phyloP scores from a whole-genome alignment of 53 echinoderm and acorn worm species.

The Stichopus horrens region DNA sequence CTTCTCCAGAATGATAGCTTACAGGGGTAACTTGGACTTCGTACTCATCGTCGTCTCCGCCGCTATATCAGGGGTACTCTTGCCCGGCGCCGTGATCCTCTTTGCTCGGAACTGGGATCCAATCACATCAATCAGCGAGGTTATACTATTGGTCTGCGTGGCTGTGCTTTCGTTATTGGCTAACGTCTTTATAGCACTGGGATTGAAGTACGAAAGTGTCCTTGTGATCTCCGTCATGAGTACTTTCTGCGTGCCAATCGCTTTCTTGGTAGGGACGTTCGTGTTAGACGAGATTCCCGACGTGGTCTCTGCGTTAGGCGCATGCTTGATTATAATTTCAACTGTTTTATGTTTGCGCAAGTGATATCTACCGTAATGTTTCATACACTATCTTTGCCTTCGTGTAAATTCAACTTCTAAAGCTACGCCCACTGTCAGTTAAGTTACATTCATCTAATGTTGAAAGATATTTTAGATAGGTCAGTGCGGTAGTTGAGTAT shows the following conservation, averaged over 20 bases:
- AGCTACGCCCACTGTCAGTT: too few relatives aligned
- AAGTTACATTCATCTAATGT: too few relatives aligned
- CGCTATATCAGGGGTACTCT: not conserved
- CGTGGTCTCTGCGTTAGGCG: conserved; percentile 16
- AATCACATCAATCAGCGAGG: not conserved
- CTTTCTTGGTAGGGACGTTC: not conserved
- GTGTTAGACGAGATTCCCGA: not conserved
- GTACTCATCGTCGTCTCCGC: not conserved
- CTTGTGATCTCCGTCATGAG: not conserved
- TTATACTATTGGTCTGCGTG: not conserved
- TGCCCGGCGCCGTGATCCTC: not conserved
- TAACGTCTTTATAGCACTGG: not conserved
- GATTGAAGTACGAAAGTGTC: conserved; percentile 1
- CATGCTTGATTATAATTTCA: not conserved
- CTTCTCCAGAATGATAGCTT: conserved; percentile 18
- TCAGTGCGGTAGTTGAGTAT: too few relatives aligned
- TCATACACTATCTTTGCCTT: too few relatives aligned
- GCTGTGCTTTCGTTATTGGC: not conserved
- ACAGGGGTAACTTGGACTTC: not conserved
- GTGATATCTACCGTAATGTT: not conserved
- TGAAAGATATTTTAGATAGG: too few relatives aligned
- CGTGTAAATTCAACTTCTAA: too few relatives aligned
- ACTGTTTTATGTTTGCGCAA: conserved; percentile 11
- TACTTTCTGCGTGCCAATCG: not conserved
- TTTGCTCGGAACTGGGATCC: not conserved